phyloP scores from a whole-genome alignment of 2,113 vertebrate genomes.

The Callaeas wilsoni region DNA sequence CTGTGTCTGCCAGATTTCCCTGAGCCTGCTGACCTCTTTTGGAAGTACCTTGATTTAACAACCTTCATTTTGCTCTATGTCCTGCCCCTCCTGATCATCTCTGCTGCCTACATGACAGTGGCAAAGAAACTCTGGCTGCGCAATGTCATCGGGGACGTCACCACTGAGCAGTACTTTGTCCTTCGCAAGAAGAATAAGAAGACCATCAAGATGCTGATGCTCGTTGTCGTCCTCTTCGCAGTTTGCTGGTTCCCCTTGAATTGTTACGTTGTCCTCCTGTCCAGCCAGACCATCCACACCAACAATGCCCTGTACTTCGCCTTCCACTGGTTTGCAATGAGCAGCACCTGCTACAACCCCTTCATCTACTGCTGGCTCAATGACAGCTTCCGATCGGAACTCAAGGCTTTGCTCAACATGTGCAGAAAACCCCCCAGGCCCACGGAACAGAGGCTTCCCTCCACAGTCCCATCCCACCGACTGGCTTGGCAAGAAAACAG shows the following conservation, averaged over 20 bases:
- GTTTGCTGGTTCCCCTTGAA: slow-evolving; percentile 96
- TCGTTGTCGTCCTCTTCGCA: slow-evolving; percentile 88
- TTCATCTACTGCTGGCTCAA: slow-evolving; percentile 98
- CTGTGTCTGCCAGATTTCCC: slow-evolving; percentile 91
- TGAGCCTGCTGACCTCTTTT: slow-evolving; percentile 88
- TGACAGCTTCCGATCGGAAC: slow-evolving; percentile 84
- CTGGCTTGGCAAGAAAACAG: slow-evolving; percentile 64
- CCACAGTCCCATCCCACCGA: slow-evolving; percentile 66
- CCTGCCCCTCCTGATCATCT: slow-evolving; percentile 89
- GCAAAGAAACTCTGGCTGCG: slow-evolving; percentile 88
- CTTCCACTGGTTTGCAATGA: slow-evolving; percentile 96
- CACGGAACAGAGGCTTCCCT: slow-evolving; percentile 31
- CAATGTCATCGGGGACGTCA: slow-evolving; percentile 86
- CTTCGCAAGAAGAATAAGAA: slow-evolving; percentile 83
- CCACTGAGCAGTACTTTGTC: slow-evolving; percentile 83
- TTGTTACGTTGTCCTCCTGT: slow-evolving; percentile 90
- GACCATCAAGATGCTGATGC: slow-evolving; percentile 90
- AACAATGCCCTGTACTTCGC: slow-evolving; percentile 88
- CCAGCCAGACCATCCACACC: slow-evolving; percentile 85
- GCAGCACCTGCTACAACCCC: slow-evolving; percentile 95
- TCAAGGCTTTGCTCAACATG: slow-evolving; percentile 79
- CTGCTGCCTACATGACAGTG: slow-evolving; percentile 81
- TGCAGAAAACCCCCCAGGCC: slow-evolving; percentile 69
- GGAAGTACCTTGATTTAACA: slow-evolving; percentile 89
- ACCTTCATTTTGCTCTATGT: slow-evolving; percentile 90